phyloP scores from a whole-genome alignment of 2,797 vertebrate species.

The Enteromius radiatus region DNA sequence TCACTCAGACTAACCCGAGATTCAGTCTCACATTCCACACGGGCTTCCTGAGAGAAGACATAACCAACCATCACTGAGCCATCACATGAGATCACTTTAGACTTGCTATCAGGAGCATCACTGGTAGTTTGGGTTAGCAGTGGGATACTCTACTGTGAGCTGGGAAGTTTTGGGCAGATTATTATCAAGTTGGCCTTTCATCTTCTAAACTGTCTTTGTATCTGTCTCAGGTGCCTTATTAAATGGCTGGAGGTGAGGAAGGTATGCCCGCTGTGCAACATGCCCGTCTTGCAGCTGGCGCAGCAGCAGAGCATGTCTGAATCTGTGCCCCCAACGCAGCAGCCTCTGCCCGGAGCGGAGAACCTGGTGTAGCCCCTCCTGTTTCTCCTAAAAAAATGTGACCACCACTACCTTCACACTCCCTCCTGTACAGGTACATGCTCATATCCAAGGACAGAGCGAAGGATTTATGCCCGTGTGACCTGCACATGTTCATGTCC shows the following conservation, averaged over 20 bases:
- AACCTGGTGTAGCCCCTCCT: constrained; percentile 87
- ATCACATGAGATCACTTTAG: constrained; percentile 15
- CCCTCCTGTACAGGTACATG: constrained; percentile 71
- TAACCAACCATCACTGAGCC: background rate
- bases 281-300: constrained; percentile 94
- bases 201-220: background rate
- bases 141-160: background rate
- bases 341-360: constrained; percentile 90
- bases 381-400: constrained; percentile 8
- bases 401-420: constrained; percentile 50
- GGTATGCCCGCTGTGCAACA: constrained; percentile 98
- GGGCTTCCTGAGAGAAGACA: background rate
- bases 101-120: background rate
- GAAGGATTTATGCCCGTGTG: constrained; percentile 48
- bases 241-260: constrained; percentile 99
- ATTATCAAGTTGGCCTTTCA: background rate
- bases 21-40: constrained; percentile 15
- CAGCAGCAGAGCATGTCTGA: constrained; percentile 83
- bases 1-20: constrained; percentile 11
- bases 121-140: background rate
- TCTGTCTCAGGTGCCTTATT: constrained; percentile 92
- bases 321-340: constrained; percentile 78
- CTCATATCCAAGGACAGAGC: constrained; percentile 59
- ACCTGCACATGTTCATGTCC: constrained; percentile 52
- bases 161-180: background rate